Percentiles rank a stretch among this genome's conserved stretches.
These are phyloP conservation scores for Pelecanus crispus DNA, from an alignment of 2,113 vertebrate genomes.

Conservation along the genomic window DNA sequence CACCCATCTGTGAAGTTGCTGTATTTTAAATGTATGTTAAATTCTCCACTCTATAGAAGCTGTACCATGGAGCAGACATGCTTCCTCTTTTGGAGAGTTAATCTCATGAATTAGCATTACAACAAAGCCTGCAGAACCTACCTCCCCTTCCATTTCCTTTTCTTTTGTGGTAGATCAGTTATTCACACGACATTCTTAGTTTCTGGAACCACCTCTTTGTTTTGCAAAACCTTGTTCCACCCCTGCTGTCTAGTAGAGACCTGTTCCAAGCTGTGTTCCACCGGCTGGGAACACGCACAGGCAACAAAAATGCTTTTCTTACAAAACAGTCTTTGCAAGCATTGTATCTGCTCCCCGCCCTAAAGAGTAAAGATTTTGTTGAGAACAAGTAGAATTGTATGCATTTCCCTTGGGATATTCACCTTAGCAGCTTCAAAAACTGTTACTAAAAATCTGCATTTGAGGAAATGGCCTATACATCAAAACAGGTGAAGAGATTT, in stretches of 20 bases:
- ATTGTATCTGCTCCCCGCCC: neutral
- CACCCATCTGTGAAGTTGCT: neutral
- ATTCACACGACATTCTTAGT: neutral
- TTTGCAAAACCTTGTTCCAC: conserved; percentile 25
- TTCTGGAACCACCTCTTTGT: conserved; percentile 19
- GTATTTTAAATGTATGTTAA: neutral
- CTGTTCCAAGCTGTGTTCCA: conserved; percentile 10
- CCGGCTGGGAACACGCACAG: neutral
- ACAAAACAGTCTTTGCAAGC: conserved; percentile 19
- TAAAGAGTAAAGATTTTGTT: neutral
- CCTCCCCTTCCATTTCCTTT: neutral
- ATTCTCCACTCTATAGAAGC: neutral
- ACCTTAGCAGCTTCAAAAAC: neutral
- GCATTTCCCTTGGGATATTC: neutral
- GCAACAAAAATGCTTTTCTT: conserved; percentile 22
- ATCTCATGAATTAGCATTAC: neutral
- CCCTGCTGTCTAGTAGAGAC: conserved; percentile 22
- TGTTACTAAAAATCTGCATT: neutral
- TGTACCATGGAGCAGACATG: neutral
- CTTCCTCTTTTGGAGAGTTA: neutral
- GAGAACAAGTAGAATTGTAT: neutral
- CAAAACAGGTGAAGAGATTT: neutral
- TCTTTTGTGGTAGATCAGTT: neutral
- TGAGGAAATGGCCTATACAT: neutral
- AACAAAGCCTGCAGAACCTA: neutral